phyloP scores from a whole-genome alignment of 2,888 invertebrate species.

The Temnothorax unifasciatus region DNA sequence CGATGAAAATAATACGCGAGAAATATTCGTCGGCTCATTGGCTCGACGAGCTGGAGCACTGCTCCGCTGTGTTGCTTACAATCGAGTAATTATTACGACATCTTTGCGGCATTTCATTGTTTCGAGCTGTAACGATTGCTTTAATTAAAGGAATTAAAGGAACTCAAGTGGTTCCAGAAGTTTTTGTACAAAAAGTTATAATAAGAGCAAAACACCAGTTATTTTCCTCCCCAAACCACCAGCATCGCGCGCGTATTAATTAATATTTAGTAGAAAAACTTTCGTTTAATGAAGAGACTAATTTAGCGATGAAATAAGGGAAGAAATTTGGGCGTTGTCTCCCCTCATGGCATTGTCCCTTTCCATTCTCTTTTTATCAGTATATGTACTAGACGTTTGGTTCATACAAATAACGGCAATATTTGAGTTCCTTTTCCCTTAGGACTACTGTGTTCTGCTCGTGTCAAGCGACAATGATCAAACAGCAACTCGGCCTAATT shows the following conservation, averaged over 20 bases:
- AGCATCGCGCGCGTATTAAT: background rate
- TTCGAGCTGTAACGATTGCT: conserved; percentile 19
- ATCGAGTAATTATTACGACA: conserved; percentile 33
- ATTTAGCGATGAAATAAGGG: background rate
- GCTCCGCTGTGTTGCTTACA: conserved; percentile 22
- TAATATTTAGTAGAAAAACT: background rate
- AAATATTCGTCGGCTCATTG: conserved; percentile 41
- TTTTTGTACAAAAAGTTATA: conserved; percentile 5
- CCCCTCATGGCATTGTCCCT: background rate
- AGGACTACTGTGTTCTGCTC: background rate
- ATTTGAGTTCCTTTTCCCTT: background rate
- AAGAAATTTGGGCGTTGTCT: background rate
- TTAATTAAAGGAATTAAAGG: conserved; percentile 11
- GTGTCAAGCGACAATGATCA: conserved; percentile 31
- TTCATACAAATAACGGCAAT: background rate
- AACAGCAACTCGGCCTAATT: conserved; percentile 30
- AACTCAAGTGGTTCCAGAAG: background rate
- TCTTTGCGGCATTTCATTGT: conserved; percentile 24
- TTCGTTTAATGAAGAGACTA: background rate
- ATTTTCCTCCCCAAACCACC: background rate
- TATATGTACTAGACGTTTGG: background rate
- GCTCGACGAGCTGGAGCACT: background rate
- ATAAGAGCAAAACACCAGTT: conserved; percentile 9
- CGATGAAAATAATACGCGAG: conserved; percentile 54
- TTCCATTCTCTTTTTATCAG: background rate